phyloP scores from a whole-genome alignment of 1,140 invertebrate species.

The Drosophila simulans region DNA sequence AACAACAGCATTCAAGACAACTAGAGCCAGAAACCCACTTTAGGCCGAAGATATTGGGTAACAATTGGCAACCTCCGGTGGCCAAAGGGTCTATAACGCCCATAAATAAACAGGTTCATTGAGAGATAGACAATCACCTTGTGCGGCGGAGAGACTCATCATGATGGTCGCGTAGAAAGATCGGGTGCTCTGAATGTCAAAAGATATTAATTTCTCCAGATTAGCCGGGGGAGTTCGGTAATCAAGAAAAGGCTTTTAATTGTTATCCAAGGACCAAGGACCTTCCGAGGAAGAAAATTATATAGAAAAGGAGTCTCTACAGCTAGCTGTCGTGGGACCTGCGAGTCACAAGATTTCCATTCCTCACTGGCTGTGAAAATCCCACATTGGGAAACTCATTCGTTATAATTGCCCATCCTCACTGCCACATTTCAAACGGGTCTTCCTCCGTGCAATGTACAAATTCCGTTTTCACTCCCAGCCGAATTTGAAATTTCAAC shows the following conservation, averaged over 20 bases:
- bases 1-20: conserved; percentile 1
- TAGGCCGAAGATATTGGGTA: conserved; percentile 67
- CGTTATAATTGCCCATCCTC: conserved; percentile 39
- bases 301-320: background rate
- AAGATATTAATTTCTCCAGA: background rate
- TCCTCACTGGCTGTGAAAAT: background rate
- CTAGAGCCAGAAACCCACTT: conserved; percentile 63
- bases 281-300: background rate
- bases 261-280: too few relatives aligned
- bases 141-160: background rate
- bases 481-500: conserved; percentile 46
- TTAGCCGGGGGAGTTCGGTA: too few relatives aligned
- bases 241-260: too few relatives aligned
- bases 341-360: background rate
- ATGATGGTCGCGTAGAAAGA: background rate
- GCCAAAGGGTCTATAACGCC: conserved; percentile 14
- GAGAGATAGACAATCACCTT: background rate
- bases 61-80: conserved; percentile 49
- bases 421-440: conserved; percentile 21
- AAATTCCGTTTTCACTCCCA: conserved; percentile 52
- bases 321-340: background rate
- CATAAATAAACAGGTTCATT: conserved; percentile 18
- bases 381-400: conserved; percentile 21
- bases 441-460: conserved; percentile 23
- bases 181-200: background rate